Base-by-base conservation (phyloP, 2,113 vertebrate genomes). In the Kryptolebias marmoratus region DNA sequence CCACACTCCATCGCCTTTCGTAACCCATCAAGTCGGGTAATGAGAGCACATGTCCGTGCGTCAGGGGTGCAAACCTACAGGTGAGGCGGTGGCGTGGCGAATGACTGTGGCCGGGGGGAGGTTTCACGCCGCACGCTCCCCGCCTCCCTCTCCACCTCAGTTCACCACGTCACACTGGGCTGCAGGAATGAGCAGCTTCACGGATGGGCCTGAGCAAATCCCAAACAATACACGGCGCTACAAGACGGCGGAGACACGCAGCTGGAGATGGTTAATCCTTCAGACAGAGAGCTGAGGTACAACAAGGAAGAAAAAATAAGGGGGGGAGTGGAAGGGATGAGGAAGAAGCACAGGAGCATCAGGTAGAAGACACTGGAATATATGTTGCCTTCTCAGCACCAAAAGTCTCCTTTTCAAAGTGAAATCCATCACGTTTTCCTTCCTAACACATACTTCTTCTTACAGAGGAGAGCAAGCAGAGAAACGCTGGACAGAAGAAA, bases 221-320 rank as follows among this genome's bases (percentile, higher is more conserved):
- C 74, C 83, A 85, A 92, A 92, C 84, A 89, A 85, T 77, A 81
- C 85, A 64, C 75, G 16, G 64, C 67, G 36, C 82, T 68, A 77
- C 79, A 55, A 88, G 86, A 89, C 81, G 81, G 88, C 81, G 28
- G 87, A 91, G 81, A 85, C 87, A 76, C 89, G 55, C 86, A 4
- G 87, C 87, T 81, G 89, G 87, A 90, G 88, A 88, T 47, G 83
- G 83, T 82, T 91, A 90, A 91, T 92, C 89, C 91, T 79, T 87
- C 82, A 86, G 76, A 88, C 75, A 52, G 76, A 82, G 75, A 84
- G 79, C 75, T 79, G 84, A 88, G 73, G 84, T 73, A 61, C 68
- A 84, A 73, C 63, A 68, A 83, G 64, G 45, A 22, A n/a, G 22
- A 86, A 69, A 61, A 62, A 53, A 28, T 54, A 48, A 28, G 39